Base-by-base conservation (phyloP, 2,888 invertebrate species). In the Campoletis raptor region DNA sequence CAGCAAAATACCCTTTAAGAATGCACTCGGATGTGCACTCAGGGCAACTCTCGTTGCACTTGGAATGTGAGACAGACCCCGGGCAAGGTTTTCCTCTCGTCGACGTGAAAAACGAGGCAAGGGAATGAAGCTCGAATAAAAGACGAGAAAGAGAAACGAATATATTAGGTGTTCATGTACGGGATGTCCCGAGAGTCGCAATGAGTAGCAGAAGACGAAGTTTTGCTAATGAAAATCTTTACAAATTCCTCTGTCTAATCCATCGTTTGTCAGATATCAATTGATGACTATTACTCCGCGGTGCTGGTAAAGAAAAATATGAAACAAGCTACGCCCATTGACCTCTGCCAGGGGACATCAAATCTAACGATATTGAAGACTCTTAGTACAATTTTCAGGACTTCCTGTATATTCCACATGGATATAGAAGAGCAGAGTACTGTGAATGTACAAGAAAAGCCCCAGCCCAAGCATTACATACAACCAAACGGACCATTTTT, bases 1-100 rank as follows among this genome's bases (percentile, higher is more conserved):
- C 37, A 76, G 79, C 69, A 85, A 86, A 86, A 86, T 86, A 84
- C 81, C 84, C 79, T 81, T 82, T 42, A 70, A 70, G 72, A 67
- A 78, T 81, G 83, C 83, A 81, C 86, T 81, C 79, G 86, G 84
- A 84, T 76, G 80, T 86, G 83, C 83, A 83, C 86, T 82, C 82
- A 76, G 72, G 80, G 76, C 21, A 74, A 79, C 79, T 64, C 74
- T 72, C 83, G 54, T 80, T 83, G 81, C 78, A 83, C 80, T 80
- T 77, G 76, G 66, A 80, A 82, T 76, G 85, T 40, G 45, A 74
- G 81, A 81, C 66, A 82, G 85, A 83, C 54, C 54, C 61, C 76
- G 70, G 64, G 85, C 86, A 73, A 80, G 74, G 73, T 84, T 79
- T 80, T 52, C 52, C 72, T 66, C 37, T 54, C 18, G 67, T 77